These are phyloP conservation scores for Ashinkailepas kermadecensis DNA, from an alignment of 2,888 invertebrate species.

Conservation along the genomic window DNA sequence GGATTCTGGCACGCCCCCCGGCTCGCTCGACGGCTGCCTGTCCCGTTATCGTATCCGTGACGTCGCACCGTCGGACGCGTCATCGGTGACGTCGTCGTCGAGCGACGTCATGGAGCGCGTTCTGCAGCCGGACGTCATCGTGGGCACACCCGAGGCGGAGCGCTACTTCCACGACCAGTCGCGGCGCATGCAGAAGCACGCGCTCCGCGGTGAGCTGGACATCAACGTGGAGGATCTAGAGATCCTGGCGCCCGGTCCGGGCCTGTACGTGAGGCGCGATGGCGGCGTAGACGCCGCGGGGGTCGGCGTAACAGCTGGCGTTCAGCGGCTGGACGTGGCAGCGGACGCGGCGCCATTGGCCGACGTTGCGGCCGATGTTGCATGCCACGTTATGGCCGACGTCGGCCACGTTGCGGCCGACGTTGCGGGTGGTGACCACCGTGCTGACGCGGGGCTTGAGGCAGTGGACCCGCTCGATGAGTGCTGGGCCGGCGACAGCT, in stretches of 20 bases:
- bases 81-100: background rate
- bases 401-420: too few species aligned
- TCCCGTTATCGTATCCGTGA: constrained; percentile 24
- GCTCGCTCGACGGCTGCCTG: background rate
- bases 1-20: background rate
- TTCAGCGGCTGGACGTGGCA: background rate
- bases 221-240: constrained; percentile 1
- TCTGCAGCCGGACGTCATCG: constrained; percentile 29
- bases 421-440: too few species aligned
- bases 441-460: too few species aligned
- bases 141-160: constrained; percentile 30
- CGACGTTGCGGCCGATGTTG: background rate
- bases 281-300: background rate
- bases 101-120: constrained; percentile 25
- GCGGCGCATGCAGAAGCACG: background rate
- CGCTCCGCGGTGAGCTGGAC: background rate
- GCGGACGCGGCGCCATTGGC: background rate
- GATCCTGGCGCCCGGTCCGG: background rate
- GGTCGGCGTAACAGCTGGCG: background rate
- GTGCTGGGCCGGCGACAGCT: background rate
- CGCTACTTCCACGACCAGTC: constrained; percentile 30
- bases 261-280: background rate
- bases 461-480: too few species aligned
- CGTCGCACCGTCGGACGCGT: constrained; percentile 11
- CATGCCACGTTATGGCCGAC: too few species aligned